These are phyloP conservation scores for Yoshiicerus persimilis DNA, from an alignment of 1,140 invertebrate species.

Conservation along the genomic window DNA sequence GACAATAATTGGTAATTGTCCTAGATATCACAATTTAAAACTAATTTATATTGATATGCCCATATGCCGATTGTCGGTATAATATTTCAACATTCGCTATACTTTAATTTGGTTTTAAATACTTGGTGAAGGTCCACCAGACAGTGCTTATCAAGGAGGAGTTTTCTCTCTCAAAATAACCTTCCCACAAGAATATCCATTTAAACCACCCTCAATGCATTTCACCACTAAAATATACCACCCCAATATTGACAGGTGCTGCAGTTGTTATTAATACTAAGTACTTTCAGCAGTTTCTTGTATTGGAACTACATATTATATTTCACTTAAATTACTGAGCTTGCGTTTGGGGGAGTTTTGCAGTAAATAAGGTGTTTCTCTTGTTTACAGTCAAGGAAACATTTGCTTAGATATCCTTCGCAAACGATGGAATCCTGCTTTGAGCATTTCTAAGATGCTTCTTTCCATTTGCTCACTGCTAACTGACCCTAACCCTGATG, in stretches of 20 bases:
- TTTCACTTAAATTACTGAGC: too few relatives aligned
- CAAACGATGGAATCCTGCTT: constrained; percentile 97
- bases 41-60: too few relatives aligned
- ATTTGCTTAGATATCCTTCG: constrained; percentile 99
- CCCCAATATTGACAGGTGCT: constrained; percentile 99
- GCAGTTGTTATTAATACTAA: too few relatives aligned
- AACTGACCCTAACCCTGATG: constrained; percentile 98
- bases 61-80: too few relatives aligned
- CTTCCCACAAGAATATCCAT: constrained; percentile 99
- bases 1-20: constrained; percentile 22
- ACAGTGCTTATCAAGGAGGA: constrained; percentile 97
- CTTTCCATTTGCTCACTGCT: constrained; percentile 98
- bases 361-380: too few relatives aligned
- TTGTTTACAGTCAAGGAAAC: constrained; percentile 99
- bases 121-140: too few relatives aligned
- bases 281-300: too few relatives aligned
- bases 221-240: constrained; percentile 99
- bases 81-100: too few relatives aligned
- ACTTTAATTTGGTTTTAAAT: too few relatives aligned
- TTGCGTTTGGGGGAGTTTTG: too few relatives aligned
- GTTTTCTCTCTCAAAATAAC: constrained; percentile 99
- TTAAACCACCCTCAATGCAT: constrained; percentile 98
- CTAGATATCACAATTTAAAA: too few relatives aligned
- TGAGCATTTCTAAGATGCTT: constrained; percentile 99
- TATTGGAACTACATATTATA: too few relatives aligned